These are phyloP conservation scores for Gadopsis bispinosus DNA, from an alignment of 2,797 vertebrate species.

Conservation along the genomic window DNA sequence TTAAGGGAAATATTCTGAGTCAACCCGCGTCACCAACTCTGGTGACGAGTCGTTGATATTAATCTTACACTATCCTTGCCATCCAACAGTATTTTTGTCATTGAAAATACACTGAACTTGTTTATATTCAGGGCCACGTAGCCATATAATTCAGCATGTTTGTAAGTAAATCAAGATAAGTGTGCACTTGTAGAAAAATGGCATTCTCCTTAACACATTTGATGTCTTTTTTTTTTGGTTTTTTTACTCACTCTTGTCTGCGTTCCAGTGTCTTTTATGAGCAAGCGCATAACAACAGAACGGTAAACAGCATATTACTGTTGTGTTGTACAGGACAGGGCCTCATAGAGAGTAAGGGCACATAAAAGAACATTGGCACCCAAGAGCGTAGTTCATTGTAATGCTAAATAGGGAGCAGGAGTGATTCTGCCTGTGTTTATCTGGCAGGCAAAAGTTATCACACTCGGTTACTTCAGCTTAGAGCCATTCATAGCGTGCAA, in stretches of 20 bases:
- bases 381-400: slow-evolving; percentile 68
- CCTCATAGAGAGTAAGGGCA: slow-evolving; percentile 59
- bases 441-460: slow-evolving; percentile 76
- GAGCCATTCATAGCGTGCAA: slow-evolving; percentile 50
- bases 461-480: slow-evolving; percentile 72
- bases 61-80: slow-evolving; percentile 15
- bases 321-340: slow-evolving; percentile 39
- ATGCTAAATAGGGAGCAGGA: slow-evolving; percentile 71
- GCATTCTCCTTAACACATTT: slow-evolving; percentile 3
- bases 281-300: slow-evolving; percentile 13
- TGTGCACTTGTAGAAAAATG: neutral
- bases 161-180: slow-evolving; percentile 10
- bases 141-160: slow-evolving; percentile 25
- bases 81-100: slow-evolving; percentile 11
- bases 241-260: slow-evolving; percentile 11
- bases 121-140: slow-evolving; percentile 18
- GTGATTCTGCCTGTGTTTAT: slow-evolving; percentile 67
- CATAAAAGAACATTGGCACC: slow-evolving; percentile 67
- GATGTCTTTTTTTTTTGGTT: neutral
- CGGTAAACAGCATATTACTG: slow-evolving; percentile 46
- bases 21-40: neutral
- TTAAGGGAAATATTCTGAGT: neutral
- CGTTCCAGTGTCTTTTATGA: slow-evolving; percentile 22
- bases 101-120: slow-evolving; percentile 7
- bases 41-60: slow-evolving; percentile 19